phyloP scores from a whole-genome alignment of 2,113 vertebrate genomes.

The Empidonax alnorum region DNA sequence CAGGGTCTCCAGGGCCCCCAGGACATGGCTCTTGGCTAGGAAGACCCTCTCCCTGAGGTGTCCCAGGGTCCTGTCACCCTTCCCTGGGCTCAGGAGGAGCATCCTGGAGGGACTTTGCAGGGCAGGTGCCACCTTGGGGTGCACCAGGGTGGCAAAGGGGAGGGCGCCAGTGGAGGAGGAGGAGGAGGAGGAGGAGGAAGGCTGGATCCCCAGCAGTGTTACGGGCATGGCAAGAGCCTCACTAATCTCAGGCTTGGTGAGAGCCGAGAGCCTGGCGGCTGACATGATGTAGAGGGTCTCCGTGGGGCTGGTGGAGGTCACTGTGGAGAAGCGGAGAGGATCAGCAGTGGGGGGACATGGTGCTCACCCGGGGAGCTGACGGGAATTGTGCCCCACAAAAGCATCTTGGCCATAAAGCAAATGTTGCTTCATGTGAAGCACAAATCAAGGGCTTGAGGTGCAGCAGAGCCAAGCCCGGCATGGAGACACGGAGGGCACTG shows the following conservation, averaged over 20 bases:
- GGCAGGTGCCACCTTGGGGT: slow-evolving; percentile 11
- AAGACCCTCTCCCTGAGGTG: neutral
- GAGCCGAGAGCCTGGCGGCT: slow-evolving; percentile 48
- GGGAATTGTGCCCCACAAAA: neutral
- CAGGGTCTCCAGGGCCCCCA: neutral
- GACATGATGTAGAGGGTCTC: slow-evolving; percentile 43
- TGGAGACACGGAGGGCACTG: neutral
- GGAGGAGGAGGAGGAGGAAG: neutral
- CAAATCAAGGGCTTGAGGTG: neutral
- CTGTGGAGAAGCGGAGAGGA: slow-evolving; percentile 44
- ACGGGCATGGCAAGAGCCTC: slow-evolving; percentile 31
- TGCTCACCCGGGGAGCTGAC: neutral
- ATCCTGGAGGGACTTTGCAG: slow-evolving; percentile 52
- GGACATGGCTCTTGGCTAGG: neutral
- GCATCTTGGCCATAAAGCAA: neutral
- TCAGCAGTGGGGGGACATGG: neutral
- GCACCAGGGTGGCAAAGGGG: neutral
- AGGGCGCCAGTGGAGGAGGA: neutral
- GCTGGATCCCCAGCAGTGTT: neutral
- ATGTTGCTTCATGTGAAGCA: too few species aligned
- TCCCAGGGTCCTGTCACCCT: neutral
- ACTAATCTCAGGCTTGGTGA: slow-evolving; percentile 50
- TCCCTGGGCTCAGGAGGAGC: slow-evolving; percentile 1
- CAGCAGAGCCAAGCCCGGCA: neutral
- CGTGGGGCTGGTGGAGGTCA: slow-evolving; percentile 68